Conservation (phyloP, 2,888 invertebrate genomes). For the Epirrita christyi region DNA sequence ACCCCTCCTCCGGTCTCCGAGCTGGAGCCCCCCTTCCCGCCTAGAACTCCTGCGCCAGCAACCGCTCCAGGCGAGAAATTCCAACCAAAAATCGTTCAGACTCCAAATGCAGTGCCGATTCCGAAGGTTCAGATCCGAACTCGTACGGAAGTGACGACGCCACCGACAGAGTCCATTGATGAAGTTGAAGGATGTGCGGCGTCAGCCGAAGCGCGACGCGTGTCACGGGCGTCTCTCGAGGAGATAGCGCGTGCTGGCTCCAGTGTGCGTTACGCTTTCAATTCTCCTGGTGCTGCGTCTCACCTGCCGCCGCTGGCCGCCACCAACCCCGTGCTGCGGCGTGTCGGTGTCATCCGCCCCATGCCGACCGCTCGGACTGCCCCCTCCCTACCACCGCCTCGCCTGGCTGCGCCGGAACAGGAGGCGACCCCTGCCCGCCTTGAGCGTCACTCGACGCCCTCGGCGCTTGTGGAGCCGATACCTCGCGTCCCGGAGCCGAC, state of each 20-base stretch:
- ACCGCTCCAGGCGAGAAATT: not conserved
- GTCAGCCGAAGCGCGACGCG: conserved; percentile 58
- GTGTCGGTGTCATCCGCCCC: conserved; percentile 85
- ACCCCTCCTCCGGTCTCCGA: conserved; percentile 25
- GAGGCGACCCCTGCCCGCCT: too few relatives aligned
- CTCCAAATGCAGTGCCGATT: conserved; percentile 37
- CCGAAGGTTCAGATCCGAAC: conserved; percentile 57
- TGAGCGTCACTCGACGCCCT: conserved; percentile 38
- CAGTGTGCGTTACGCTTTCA: conserved; percentile 86
- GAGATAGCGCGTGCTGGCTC: conserved; percentile 88
- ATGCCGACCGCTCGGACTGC: conserved; percentile 61
- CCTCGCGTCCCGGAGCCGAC: conserved; percentile 40
- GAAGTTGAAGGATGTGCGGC: conserved; percentile 53
- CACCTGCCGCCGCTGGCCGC: conserved; percentile 72
- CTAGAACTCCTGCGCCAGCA: conserved; percentile 43
- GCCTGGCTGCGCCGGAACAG: conserved; percentile 34
- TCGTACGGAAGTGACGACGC: conserved; percentile 43
- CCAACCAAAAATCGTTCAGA: conserved; percentile 49
- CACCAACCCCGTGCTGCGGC: conserved; percentile 72
- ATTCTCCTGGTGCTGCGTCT: conserved; percentile 55
- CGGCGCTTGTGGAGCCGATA: conserved; percentile 20
- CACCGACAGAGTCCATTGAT: conserved; percentile 45
- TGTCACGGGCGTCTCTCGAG: conserved; percentile 86
- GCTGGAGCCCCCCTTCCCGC: conserved; percentile 46
- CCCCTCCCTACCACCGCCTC: conserved; percentile 43